Base-by-base conservation (phyloP, 2,888 invertebrate species). In the Prenolepis imparis region DNA sequence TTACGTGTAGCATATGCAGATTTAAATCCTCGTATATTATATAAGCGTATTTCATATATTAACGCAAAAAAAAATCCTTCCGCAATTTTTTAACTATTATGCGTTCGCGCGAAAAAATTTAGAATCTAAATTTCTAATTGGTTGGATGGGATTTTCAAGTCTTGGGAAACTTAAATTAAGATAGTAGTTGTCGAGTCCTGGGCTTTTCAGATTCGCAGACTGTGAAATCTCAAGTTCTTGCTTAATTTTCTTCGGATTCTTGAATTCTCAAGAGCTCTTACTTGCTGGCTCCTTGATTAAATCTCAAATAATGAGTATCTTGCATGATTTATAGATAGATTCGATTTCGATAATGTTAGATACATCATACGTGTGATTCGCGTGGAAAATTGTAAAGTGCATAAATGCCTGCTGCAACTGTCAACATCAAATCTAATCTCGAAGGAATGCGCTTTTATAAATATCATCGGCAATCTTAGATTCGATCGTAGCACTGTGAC, bases 341-440 rank as follows among this genome's bases (percentile, higher is more conserved):
- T 36, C 36, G 18, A 18, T 24, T 12, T 36, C 21, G 2, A 44
- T 4, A 36, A 36, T 48, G 18, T 52, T 36, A 24, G 66, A 48
- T 18, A 21, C 44, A 9, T 44, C n/a, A 15, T 28, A 28, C 3
- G 28, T 61, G 12, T 32, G 21, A 36, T 48, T 52, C 48, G 75
- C 24, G 36, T n/a, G 24, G 48, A 48, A 66, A 66, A 75, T 66
- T 36, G 24, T 44, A 21, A 48, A 18, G 21, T 74, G 32, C 36
- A 52, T 15, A 75, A 75, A 48, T 75, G 63, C 18, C 44, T n/a
- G 41, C 6, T 66, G 64, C 74, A 48, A 48, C 6, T 75, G 36
- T 24, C 24, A 44, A 75, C 32, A 64, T 74, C 75, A 36, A 48
- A 36, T 39, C 12, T 36, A 75, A 18, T 18, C 12, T 18, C 12